Evolutionary conservation across 1,140 invertebrate genomes (phyloP).

Genomic region (Dendroctonus ponderosae): DNA sequence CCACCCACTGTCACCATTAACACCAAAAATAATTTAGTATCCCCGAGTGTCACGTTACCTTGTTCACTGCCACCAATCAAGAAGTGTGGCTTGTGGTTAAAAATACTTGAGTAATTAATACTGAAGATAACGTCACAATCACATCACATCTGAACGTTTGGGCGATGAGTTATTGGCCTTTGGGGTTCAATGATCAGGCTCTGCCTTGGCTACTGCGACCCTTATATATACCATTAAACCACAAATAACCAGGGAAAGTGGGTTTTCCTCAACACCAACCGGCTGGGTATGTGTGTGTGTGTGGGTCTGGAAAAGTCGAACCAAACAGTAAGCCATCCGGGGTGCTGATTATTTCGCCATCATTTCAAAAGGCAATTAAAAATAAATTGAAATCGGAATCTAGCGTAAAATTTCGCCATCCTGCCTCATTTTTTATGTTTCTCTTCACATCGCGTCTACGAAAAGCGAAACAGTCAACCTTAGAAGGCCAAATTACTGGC

Average conservation of each 20-base stretch:
- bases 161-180: no score
- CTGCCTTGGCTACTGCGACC: no score
- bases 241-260: no score
- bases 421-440: slow-evolving; percentile 9
- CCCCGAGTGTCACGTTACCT: neutral
- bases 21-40: slow-evolving; percentile 11
- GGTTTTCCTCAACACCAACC: no score
- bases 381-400: slow-evolving; percentile 17
- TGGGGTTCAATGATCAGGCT: no score
- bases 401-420: slow-evolving; percentile 22
- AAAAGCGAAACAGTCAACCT: slow-evolving; percentile 24
- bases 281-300: no score
- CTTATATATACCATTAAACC: no score
- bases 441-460: neutral
- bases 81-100: no score
- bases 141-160: no score
- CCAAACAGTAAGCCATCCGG: neutral
- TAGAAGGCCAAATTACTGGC: slow-evolving; percentile 30
- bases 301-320: no score
- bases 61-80: neutral
- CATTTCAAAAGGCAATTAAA: slow-evolving; percentile 13
- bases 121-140: no score
- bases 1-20: slow-evolving; percentile 12
- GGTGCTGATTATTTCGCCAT: slow-evolving; percentile 8
- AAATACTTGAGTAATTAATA: no score